Percentiles rank a stretch among this genome's conserved stretches.
Conservation (phyloP, 2,797 vertebrate genomes). For the Tiaroga cobitis region DNA sequence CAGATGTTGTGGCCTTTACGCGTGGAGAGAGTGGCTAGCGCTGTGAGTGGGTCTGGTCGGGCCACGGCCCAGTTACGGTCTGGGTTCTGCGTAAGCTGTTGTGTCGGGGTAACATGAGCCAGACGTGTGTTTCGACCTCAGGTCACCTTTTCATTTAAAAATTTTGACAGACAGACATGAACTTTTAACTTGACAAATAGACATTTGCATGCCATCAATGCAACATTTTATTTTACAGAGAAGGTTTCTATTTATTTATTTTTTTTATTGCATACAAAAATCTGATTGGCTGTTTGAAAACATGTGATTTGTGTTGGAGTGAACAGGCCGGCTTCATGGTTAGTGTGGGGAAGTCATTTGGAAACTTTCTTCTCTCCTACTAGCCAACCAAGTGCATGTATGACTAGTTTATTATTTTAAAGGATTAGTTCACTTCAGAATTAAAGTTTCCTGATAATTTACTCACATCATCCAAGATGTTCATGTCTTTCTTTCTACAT, state of each 20-base stretch:
- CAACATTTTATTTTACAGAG: neutral
- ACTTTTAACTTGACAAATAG: neutral
- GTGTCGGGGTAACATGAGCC: slow-evolving; percentile 43
- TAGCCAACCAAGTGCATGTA: neutral
- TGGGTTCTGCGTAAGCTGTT: slow-evolving; percentile 24
- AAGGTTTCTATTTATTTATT: too few relatives aligned
- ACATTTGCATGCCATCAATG: neutral
- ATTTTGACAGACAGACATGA: neutral
- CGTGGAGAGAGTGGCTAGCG: slow-evolving; percentile 38
- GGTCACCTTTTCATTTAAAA: slow-evolving; percentile 16
- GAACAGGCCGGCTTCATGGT: too few relatives aligned
- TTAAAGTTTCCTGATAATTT: too few relatives aligned
- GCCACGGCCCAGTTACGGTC: slow-evolving; percentile 8
- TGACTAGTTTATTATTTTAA: neutral
- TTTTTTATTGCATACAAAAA: neutral
- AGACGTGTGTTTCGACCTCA: slow-evolving; percentile 39
- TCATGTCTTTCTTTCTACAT: too few relatives aligned
- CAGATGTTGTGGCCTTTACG: slow-evolving; percentile 61
- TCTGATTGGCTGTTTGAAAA: neutral
- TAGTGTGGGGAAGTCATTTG: too few relatives aligned
- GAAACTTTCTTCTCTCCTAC: neutral
- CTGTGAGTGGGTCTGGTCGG: slow-evolving; percentile 33
- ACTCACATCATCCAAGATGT: too few relatives aligned
- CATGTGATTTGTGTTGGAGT: neutral
- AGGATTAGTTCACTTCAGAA: too few relatives aligned